A percentile compares a stretch with the other conserved stretches of the same genome.
Evolutionary conservation across 2,888 invertebrate genomes (phyloP).

Genomic region (Cosmopolites sordidus): DNA sequence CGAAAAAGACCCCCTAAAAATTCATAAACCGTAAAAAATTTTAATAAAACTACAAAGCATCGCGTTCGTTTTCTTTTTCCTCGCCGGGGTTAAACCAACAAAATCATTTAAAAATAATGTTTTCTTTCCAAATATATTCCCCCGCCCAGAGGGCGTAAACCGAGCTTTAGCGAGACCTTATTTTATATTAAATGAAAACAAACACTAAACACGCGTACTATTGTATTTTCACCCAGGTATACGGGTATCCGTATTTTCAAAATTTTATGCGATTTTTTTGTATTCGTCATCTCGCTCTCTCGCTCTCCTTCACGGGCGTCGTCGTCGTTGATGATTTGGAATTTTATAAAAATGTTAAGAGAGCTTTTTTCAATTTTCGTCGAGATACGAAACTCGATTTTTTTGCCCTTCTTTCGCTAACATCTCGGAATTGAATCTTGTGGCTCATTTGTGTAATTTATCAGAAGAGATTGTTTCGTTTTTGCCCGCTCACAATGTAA

Average conservation of each 20-base stretch:
- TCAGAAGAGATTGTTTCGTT: not conserved
- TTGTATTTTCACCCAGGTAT: not conserved
- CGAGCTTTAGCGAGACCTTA: not conserved
- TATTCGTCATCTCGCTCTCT: not conserved
- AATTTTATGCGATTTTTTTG: not conserved
- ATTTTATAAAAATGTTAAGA: not conserved
- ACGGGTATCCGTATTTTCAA: not conserved
- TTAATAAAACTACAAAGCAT: too few relatives aligned
- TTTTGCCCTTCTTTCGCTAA: not conserved
- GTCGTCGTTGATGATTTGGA: not conserved
- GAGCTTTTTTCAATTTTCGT: not conserved
- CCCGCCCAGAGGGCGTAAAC: too few relatives aligned
- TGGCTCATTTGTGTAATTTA: not conserved
- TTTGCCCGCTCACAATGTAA: too few relatives aligned
- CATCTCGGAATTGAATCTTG: not conserved
- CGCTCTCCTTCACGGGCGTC: not conserved
- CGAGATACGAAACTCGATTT: not conserved
- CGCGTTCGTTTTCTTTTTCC: too few relatives aligned
- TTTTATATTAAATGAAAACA: conserved; percentile 1
- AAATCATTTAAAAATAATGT: too few relatives aligned
- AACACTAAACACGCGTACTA: not conserved
- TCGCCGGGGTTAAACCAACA: too few relatives aligned
- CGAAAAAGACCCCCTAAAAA: too few relatives aligned
- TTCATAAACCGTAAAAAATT: too few relatives aligned
- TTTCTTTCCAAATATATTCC: too few relatives aligned